These are phyloP conservation scores for Oreohelix idahoensis DNA, from an alignment of 1,140 invertebrate genomes.

Conservation along the genomic window DNA sequence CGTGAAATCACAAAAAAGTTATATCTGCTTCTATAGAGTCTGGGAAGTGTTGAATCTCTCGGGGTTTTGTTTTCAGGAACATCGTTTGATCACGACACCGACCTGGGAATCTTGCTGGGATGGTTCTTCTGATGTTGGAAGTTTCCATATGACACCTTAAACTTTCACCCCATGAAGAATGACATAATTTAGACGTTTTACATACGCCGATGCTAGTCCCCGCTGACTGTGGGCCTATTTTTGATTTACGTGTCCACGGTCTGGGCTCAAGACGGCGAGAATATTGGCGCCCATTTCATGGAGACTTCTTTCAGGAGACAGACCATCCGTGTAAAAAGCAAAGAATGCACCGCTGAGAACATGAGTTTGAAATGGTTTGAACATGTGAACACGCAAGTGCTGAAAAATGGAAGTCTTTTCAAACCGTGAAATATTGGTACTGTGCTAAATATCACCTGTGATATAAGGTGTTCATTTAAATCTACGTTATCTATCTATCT, in stretches of 20 bases:
- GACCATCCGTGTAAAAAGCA: not conserved
- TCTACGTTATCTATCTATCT: not conserved
- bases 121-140: not conserved
- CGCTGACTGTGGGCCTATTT: not conserved
- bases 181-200: conserved; percentile 2
- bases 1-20: not conserved
- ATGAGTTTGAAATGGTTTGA: not conserved
- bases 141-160: not conserved
- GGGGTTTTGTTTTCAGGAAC: not conserved
- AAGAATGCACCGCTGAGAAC: not conserved
- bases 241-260: not conserved
- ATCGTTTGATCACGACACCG: not conserved
- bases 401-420: not conserved
- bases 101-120: not conserved
- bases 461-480: not conserved
- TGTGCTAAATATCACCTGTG: not conserved
- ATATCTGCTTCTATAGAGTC: not conserved
- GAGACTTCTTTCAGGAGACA: not conserved
- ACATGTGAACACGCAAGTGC: not conserved
- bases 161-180: not conserved
- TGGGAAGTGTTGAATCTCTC: not conserved
- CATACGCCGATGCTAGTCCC: not conserved
- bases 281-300: not conserved
- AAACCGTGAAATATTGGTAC: not conserved
- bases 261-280: not conserved